These are phyloP conservation scores for Drosophila pseudotakahashii DNA, from an alignment of 2,888 invertebrate species.

Conservation along the genomic window DNA sequence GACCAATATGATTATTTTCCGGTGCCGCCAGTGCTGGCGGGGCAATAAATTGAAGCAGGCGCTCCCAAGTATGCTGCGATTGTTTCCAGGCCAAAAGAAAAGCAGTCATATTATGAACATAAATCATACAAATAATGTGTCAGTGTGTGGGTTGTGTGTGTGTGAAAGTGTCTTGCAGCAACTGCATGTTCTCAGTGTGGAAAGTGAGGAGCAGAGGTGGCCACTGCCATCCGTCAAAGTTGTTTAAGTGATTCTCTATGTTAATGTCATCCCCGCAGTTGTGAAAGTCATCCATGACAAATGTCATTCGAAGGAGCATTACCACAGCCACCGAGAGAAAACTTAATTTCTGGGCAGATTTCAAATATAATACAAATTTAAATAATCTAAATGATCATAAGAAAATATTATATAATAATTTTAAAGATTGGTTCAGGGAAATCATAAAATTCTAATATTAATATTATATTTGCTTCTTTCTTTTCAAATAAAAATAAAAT, in stretches of 20 bases:
- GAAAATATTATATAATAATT: no score
- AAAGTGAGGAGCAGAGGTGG: background rate
- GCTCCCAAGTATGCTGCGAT: slow-evolving; percentile 59
- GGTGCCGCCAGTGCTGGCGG: background rate
- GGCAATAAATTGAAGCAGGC: slow-evolving; percentile 64
- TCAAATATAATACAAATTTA: no score
- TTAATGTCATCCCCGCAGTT: slow-evolving; percentile 57
- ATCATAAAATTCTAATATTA: no score
- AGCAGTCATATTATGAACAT: slow-evolving; percentile 54
- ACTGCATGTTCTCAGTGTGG: slow-evolving; percentile 50
- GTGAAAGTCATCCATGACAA: slow-evolving; percentile 1
- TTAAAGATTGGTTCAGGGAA: no score
- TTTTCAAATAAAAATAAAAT: no score
- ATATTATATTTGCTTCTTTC: no score
- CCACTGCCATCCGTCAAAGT: slow-evolving; percentile 71
- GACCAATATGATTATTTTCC: slow-evolving; percentile 2
- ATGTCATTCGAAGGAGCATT: background rate
- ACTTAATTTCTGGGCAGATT: no score
- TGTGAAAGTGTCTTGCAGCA: slow-evolving; percentile 26
- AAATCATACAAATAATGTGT: slow-evolving; percentile 61
- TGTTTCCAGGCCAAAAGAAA: slow-evolving; percentile 39
- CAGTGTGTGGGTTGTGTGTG: background rate
- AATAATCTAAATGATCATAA: no score
- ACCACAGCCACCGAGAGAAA: background rate
- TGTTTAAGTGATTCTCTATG: slow-evolving; percentile 75